A percentile compares a stretch with the other conserved stretches of the same genome.
phyloP scores from a whole-genome alignment of 2,888 invertebrate genomes.

The Coenonympha arcania region DNA sequence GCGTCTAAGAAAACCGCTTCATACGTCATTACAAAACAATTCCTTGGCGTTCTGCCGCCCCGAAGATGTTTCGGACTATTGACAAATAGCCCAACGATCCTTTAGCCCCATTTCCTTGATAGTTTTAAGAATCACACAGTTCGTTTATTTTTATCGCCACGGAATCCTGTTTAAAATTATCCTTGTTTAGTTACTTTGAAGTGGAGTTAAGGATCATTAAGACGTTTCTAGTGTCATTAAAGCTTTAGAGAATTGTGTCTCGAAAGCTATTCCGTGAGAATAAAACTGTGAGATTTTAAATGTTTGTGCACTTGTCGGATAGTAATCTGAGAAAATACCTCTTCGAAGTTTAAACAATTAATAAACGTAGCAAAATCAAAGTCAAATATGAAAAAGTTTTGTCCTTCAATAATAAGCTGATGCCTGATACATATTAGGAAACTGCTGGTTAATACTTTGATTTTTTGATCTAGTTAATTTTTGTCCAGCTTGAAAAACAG shows the following conservation, averaged over 20 bases:
- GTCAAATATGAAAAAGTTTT: no score
- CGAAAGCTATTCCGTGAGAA: neutral
- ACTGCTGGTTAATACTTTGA: no score
- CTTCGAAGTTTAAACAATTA: no score
- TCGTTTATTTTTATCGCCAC: constrained; percentile 34
- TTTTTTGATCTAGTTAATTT: no score
- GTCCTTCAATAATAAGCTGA: no score
- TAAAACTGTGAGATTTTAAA: neutral
- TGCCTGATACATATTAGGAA: no score
- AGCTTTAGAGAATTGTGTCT: neutral
- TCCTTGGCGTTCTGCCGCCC: constrained; percentile 40
- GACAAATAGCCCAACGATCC: constrained; percentile 38
- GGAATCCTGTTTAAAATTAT: constrained; percentile 22
- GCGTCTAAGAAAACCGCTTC: constrained; percentile 13
- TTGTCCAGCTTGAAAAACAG: no score
- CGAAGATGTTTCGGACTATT: constrained; percentile 29
- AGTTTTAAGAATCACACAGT: constrained; percentile 38
- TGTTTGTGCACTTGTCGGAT: no score
- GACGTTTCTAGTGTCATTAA: neutral
- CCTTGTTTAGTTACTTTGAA: constrained; percentile 6
- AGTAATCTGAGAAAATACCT: no score
- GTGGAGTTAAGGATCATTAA: constrained; percentile 1
- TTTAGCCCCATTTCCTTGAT: constrained; percentile 31
- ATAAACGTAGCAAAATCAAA: no score
- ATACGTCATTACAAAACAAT: constrained; percentile 27